Evolutionary conservation across 2,113 vertebrate genomes (phyloP).

Genomic region (Microcebus jonahi): DNA sequence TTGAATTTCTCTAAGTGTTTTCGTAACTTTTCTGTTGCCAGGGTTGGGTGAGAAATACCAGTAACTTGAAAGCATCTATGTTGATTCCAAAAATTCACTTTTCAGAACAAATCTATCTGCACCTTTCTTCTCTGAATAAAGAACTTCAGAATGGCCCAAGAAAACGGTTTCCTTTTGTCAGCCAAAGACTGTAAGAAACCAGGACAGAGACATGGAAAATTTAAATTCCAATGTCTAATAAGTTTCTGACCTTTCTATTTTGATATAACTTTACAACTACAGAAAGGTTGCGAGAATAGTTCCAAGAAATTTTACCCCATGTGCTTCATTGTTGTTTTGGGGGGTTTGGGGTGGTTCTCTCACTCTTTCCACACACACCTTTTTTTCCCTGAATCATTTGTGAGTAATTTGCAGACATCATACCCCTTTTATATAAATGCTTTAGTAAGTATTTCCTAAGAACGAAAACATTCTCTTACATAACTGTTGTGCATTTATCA

Average conservation of each 20-base stretch:
- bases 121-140: background rate
- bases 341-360: background rate
- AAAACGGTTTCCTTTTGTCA: background rate
- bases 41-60: background rate
- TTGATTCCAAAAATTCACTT: background rate
- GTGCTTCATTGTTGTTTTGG: background rate
- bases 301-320: background rate
- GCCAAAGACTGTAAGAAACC: background rate
- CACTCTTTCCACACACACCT: background rate
- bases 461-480: background rate
- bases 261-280: background rate
- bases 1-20: background rate
- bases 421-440: background rate
- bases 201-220: background rate
- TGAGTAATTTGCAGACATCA: background rate
- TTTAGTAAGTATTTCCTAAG: background rate
- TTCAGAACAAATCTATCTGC: background rate
- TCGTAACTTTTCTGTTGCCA: background rate
- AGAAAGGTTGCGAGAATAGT: background rate
- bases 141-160: background rate
- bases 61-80: background rate
- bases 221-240: background rate
- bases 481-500: background rate
- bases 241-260: background rate
- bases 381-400: background rate